Evolutionary conservation across 2,888 invertebrate genomes (phyloP).

Genomic region (Hartigia nigra): DNA sequence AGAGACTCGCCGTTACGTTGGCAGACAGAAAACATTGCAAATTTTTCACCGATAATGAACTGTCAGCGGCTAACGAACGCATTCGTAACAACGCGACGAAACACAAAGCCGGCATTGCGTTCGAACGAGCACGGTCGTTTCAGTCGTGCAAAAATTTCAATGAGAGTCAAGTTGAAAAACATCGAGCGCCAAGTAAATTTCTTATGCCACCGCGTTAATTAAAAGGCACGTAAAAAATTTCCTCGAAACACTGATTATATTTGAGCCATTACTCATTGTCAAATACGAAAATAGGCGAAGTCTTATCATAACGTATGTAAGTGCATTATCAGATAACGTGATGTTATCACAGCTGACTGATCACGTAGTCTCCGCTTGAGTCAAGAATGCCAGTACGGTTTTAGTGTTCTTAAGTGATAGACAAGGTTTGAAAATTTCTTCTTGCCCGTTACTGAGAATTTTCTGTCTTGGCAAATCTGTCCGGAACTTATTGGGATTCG

Average conservation of each 20-base stretch:
- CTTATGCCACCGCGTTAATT: not conserved
- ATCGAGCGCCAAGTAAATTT: not conserved
- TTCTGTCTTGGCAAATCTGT: not conserved
- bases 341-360: not conserved
- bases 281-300: not conserved
- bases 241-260: not conserved
- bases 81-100: not conserved
- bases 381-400: not conserved
- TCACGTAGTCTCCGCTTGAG: not conserved
- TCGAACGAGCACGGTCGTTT: not conserved
- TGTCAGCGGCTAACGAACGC: slow-evolving; percentile 26
- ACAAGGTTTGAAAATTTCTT: not conserved
- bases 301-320: not conserved
- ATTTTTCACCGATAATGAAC: slow-evolving; percentile 46
- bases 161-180: not conserved
- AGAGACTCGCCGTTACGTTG: not conserved
- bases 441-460: not conserved
- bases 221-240: not conserved
- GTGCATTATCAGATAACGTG: not conserved
- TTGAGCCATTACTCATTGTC: not conserved
- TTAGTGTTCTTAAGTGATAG: not conserved
- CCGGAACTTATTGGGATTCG: not conserved
- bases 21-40: slow-evolving; percentile 3
- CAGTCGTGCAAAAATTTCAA: not conserved
- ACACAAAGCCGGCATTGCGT: not conserved